phyloP scores from a whole-genome alignment of 37 sponge, comb jelly and placozoan genomes.

The Oopsacas minuta region DNA sequence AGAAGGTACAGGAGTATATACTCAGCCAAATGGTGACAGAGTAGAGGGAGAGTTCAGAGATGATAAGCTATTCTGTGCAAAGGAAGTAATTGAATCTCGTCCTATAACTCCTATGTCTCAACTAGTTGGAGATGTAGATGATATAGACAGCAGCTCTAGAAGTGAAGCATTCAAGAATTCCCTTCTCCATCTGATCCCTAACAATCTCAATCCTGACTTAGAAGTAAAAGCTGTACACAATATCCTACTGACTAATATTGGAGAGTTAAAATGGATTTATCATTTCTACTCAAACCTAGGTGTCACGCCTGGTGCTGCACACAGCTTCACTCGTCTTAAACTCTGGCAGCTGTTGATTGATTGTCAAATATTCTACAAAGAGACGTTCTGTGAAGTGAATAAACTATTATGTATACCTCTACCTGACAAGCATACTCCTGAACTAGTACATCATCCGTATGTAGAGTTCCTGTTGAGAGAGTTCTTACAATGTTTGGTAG shows the following conservation, averaged over 20 bases:
- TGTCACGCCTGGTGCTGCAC: background rate
- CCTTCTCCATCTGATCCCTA: conserved; percentile 23
- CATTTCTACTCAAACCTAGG: conserved; percentile 45
- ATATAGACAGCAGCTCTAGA: background rate
- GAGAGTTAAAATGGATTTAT: conserved; percentile 43
- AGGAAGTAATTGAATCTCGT: background rate
- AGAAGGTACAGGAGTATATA: conserved; percentile 55
- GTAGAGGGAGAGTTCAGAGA: conserved; percentile 45
- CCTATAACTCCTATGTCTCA: background rate
- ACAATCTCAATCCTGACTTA: background rate
- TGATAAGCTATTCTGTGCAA: conserved; percentile 28
- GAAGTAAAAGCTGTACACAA: conserved; percentile 49
- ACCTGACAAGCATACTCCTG: background rate
- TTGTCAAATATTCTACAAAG: conserved; percentile 28
- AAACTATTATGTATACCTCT: background rate
- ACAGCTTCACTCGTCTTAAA: conserved; percentile 22
- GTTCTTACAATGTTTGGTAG: conserved; percentile 53
- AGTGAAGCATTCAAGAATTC: conserved; percentile 38
- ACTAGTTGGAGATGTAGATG: background rate
- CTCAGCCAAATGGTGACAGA: conserved; percentile 43
- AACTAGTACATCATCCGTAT: conserved; percentile 16
- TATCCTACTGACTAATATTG: conserved; percentile 34
- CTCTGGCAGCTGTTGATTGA: conserved; percentile 57
- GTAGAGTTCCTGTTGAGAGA: conserved; percentile 48
- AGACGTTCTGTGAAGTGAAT: background rate